Evolutionary conservation across 1,140 invertebrate genomes (phyloP).

Genomic region (Stenopsyche tienmushanensis): DNA sequence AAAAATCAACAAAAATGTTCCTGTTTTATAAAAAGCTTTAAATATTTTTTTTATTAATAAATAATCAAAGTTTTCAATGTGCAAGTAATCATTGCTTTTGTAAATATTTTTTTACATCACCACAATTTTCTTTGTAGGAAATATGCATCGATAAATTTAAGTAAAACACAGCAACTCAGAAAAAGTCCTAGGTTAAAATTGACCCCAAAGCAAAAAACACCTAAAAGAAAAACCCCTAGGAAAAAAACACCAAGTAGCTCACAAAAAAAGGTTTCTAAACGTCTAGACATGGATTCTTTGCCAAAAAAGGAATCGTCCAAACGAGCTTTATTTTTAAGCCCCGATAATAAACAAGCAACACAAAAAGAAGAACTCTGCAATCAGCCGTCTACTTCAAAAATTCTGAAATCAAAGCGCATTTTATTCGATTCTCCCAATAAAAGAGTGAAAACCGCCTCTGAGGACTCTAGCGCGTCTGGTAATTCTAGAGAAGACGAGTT

Average conservation of each 20-base stretch:
- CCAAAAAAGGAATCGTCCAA: conserved; percentile 56
- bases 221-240: conserved; percentile 47
- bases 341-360: conserved; percentile 49
- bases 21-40: too few relatives aligned
- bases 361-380: conserved; percentile 33
- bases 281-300: conserved; percentile 45
- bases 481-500: conserved; percentile 1
- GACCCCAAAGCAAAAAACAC: conserved; percentile 52
- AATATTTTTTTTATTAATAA: too few relatives aligned
- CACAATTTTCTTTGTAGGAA: conserved; percentile 48
- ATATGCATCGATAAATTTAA: conserved; percentile 32
- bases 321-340: conserved; percentile 65
- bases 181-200: conserved; percentile 51
- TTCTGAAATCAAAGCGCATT: conserved; percentile 58
- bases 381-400: conserved; percentile 48
- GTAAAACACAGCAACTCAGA: conserved; percentile 43
- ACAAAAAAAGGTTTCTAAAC: conserved; percentile 53
- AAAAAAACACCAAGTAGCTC: conserved; percentile 55
- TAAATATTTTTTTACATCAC: background rate
- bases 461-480: background rate
- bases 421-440: conserved; percentile 58
- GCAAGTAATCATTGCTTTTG: too few relatives aligned
- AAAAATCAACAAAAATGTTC: too few relatives aligned
- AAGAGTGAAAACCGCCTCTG: conserved; percentile 18
- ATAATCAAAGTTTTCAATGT: too few relatives aligned